Evolutionary conservation across 64 coral and sea anemone genomes (phyloP), one percentile per base, ranked within the genome.

Genomic region (Catalaphyllia jardinei): DNA sequence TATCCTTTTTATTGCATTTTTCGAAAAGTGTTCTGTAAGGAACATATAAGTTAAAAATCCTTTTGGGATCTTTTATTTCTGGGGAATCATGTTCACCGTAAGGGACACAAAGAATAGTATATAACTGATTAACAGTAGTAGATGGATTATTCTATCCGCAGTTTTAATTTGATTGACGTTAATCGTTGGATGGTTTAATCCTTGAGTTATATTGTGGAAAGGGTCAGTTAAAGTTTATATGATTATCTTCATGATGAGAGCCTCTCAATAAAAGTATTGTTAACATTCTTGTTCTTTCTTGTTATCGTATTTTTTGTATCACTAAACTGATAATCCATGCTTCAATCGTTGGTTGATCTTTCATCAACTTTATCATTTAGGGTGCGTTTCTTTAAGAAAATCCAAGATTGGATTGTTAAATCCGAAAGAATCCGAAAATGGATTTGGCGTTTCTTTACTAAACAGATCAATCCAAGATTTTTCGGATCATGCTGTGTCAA

Each of bases 301-400:
- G 35, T 19, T 38, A 33, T 76, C 18, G 29, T 76, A 31, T 76
- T 76, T 76, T 76, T 76, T 76, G 28, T 15, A 62, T 62, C 60
- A 62, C 60, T 62, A 16, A 35, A 39, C 31, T 39, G 31, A 31
- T 76, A 20, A 76, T 35, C 35, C 31, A 76, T 76, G 73, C 73
- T 76, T 76, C 73, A 76, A 76, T 12, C 29, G 73, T 76, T 76
- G 49, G 29, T 49, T 76, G 74, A 76, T 39, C 19, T 76, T 76
- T 76, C 13, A 76, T 76, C 74, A 76, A 76, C 74, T 76, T 76
- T 35, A 76, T 76, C 74, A 76, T 49, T 76, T 76, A 50, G n/a
- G n/a, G n/a, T n/a, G n/a, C n/a, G n/a, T n/a, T n/a, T n/a, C n/a
- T n/a, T n/a, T n/a, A n/a, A n/a, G n/a, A n/a, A n/a, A n/a, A n/a